Conservation (phyloP, 2,113 vertebrate genomes). For the Hydrochoerus hydrochaeris region DNA sequence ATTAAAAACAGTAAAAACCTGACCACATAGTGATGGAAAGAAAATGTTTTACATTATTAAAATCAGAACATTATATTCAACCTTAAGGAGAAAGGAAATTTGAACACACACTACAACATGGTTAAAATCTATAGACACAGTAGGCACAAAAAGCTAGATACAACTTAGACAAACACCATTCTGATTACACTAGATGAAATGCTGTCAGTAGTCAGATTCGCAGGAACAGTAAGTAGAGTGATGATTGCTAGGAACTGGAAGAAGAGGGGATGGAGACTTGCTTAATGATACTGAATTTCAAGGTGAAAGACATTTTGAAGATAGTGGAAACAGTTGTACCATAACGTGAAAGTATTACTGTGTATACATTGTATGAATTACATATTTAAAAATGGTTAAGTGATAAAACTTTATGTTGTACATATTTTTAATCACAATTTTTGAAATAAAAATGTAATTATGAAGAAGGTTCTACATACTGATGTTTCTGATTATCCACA, state of each 20-base stretch:
- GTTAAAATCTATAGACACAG: not conserved
- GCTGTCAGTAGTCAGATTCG: not conserved
- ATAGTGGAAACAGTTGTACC: not conserved
- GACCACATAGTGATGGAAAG: constrained; percentile 1
- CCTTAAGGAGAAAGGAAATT: not conserved
- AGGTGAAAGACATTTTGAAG: not conserved
- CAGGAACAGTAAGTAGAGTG: not conserved
- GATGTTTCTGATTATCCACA: not conserved
- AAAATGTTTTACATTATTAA: constrained; percentile 33
- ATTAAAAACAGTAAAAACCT: constrained; percentile 14
- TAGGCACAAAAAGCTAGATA: not conserved
- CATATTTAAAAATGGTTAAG: not conserved
- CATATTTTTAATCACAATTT: not conserved
- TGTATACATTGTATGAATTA: not conserved
- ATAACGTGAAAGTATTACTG: not conserved
- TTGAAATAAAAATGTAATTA: constrained; percentile 17
- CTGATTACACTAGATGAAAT: not conserved
- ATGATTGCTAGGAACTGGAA: not conserved
- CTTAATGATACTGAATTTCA: not conserved
- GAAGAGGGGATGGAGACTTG: not conserved
- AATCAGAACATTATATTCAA: not conserved
- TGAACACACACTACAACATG: not conserved
- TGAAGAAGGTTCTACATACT: not conserved
- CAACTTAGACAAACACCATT: not conserved
- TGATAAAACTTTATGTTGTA: not conserved